Conservation (phyloP, 2,888 invertebrate genomes). For the Phorcus lineatus region DNA sequence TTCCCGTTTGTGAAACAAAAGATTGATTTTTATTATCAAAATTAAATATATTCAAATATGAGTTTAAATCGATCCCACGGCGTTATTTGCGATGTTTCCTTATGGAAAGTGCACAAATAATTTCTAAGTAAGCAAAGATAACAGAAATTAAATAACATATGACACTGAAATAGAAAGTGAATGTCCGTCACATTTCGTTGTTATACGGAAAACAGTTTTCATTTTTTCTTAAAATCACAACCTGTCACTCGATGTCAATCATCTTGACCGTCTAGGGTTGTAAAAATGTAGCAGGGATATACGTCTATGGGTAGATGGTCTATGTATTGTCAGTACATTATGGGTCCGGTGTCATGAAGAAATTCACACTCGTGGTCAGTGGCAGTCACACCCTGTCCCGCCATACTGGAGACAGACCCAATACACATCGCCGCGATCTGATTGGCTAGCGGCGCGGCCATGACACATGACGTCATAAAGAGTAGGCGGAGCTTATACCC, state of each 20-base stretch:
- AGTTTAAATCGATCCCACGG: too few relatives aligned
- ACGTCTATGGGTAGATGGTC: not conserved
- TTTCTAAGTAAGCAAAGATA: too few relatives aligned
- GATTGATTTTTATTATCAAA: too few relatives aligned
- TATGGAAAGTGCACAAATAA: too few relatives aligned
- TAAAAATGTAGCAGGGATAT: not conserved
- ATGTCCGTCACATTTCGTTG: not conserved
- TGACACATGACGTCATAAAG: not conserved
- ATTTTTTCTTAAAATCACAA: constrained; percentile 8
- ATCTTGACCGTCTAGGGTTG: not conserved
- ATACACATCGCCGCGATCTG: not conserved
- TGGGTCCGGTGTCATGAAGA: not conserved
- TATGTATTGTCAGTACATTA: constrained; percentile 6
- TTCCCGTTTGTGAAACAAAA: too few relatives aligned
- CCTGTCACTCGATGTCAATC: constrained; percentile 4
- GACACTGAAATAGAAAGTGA: too few relatives aligned
- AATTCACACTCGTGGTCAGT: not conserved
- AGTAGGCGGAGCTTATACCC: not conserved
- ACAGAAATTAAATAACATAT: too few relatives aligned
- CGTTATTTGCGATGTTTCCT: too few relatives aligned
- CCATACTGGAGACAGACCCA: not conserved
- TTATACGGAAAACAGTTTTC: not conserved
- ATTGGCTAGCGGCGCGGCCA: constrained; percentile 6
- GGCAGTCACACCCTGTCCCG: constrained; percentile 2
- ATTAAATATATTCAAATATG: too few relatives aligned